These are phyloP conservation scores for Apteryx mantelli DNA, from an alignment of 2,113 vertebrate genomes.

Conservation along the genomic window DNA sequence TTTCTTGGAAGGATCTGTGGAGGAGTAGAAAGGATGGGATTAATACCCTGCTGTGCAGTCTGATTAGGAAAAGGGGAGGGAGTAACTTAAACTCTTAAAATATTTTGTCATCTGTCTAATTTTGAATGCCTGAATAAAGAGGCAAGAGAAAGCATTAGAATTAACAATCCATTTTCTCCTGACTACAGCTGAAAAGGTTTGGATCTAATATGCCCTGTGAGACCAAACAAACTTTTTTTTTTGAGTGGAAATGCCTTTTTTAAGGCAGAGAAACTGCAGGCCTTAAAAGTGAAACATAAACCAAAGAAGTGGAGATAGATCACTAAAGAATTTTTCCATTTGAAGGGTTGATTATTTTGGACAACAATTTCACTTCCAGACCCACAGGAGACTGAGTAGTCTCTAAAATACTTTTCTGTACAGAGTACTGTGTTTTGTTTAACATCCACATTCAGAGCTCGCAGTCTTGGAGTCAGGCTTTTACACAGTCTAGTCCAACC, in stretches of 20 bases:
- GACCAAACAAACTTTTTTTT: not conserved
- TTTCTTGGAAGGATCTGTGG: conserved; percentile 38
- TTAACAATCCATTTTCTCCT: not conserved
- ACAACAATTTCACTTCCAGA: not conserved
- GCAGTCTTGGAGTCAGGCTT: not conserved
- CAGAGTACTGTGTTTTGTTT: not conserved
- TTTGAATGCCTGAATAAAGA: conserved; percentile 42
- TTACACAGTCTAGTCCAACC: not conserved
- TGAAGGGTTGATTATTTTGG: not conserved
- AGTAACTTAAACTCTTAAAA: conserved; percentile 35
- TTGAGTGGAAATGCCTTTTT: not conserved
- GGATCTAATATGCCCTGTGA: not conserved
- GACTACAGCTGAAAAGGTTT: not conserved
- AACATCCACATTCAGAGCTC: not conserved
- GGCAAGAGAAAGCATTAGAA: conserved; percentile 1
- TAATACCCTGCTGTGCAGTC: conserved; percentile 48
- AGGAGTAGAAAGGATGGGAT: conserved; percentile 42
- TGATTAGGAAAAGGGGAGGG: conserved; percentile 42
- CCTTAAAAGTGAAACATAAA: not conserved
- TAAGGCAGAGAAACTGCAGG: not conserved
- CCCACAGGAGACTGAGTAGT: not conserved
- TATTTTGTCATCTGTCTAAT: conserved; percentile 31
- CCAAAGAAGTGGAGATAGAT: not conserved
- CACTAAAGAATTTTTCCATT: not conserved
- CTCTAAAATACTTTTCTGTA: not conserved